Evolutionary conservation across 2,888 invertebrate species (phyloP), one percentile per base, ranked within the genome.

Genomic region (Geotrupes spiniger): DNA sequence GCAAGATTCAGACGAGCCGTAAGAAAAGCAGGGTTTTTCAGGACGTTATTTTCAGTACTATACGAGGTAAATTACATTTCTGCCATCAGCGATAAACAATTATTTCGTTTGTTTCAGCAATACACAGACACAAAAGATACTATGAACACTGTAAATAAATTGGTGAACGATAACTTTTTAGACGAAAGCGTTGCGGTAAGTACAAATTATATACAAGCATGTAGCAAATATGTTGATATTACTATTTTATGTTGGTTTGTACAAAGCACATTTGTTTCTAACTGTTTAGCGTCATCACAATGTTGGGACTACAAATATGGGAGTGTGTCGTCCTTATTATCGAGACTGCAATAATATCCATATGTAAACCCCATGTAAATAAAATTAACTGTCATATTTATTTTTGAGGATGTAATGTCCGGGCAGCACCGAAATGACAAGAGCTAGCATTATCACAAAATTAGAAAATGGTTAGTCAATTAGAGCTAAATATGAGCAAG

Each of bases 91-190:
- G 33, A 36, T 16, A 36, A 43, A 21, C 39, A 16, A 43, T 14
- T 38, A 28, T 47, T 28, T 31, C 53, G 46, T 54, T 39, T 31
- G 46, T 73, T 71, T 49, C 53, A 78, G 78, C 74, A 76, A 61
- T 72, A 74, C 60, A 71, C 70, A 53, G 78, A 79, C 42, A 78
- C 78, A 0, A 70, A 63, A 52, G 71, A 74, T 38, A 78, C 78
- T 1, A 60, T 74, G 15, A 64, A 69, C 50, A 73, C 72, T 56
- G 74, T 78, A 25, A 70, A 67, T 39, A 58, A 63, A 25, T 58
- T 76, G 31, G 57, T 78, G 11, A 71, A 69, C 52, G 68, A 70
- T 27, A 71, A 72, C 51, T 68, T 76, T 50, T 48, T 67, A 11
- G 72, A 74, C 6, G 75, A 75, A 48, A 64, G 67, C 57, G 58